These are phyloP conservation scores for Schizopygopsis pylzovi DNA, from an alignment of 2,797 vertebrate species.

Conservation along the genomic window DNA sequence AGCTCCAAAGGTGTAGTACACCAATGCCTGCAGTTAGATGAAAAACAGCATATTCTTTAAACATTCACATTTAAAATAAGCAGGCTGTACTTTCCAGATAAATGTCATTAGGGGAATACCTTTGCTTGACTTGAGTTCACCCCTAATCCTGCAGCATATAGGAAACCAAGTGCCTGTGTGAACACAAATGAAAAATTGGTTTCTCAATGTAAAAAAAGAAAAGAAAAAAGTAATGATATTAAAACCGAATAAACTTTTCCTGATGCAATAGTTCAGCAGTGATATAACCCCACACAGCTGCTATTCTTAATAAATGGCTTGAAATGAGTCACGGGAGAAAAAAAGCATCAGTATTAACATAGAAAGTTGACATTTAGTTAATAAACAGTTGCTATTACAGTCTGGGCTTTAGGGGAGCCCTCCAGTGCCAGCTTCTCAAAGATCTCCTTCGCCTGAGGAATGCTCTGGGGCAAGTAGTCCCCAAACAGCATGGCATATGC, in stretches of 20 bases:
- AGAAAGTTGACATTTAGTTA: background rate
- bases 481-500: slow-evolving; percentile 94
- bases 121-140: slow-evolving; percentile 99
- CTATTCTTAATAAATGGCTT: background rate
- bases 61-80: slow-evolving; percentile 28
- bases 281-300: background rate
- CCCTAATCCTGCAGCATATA: slow-evolving; percentile 94
- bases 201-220: background rate
- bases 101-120: slow-evolving; percentile 75
- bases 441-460: slow-evolving; percentile 87
- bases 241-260: background rate
- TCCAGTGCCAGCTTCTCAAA: slow-evolving; percentile 92
- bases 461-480: slow-evolving; percentile 89
- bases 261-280: background rate
- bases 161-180: slow-evolving; percentile 92
- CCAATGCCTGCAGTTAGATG: slow-evolving; percentile 84
- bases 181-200: slow-evolving; percentile 32
- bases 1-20: slow-evolving; percentile 97
- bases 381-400: slow-evolving; percentile 72
- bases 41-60: slow-evolving; percentile 25
- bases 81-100: background rate
- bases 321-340: background rate
- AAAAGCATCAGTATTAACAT: background rate
- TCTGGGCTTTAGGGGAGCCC: slow-evolving; percentile 95
- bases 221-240: background rate